These are phyloP conservation scores for Cyrtodaria siliqua DNA, from an alignment of 2,888 invertebrate genomes.

Conservation along the genomic window DNA sequence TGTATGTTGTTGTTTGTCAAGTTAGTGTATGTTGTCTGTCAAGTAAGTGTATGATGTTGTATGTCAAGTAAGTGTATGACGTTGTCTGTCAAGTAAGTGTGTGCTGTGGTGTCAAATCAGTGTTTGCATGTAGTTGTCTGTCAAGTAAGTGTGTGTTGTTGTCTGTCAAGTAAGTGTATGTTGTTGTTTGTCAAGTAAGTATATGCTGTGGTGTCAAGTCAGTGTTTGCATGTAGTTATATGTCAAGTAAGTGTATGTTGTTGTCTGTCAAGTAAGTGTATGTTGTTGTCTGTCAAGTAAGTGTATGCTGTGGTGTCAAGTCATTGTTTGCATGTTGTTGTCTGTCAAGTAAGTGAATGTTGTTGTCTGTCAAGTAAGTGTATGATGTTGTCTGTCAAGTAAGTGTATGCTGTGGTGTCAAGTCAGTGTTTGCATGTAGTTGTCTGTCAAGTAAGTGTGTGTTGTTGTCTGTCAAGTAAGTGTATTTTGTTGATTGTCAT, in stretches of 20 bases:
- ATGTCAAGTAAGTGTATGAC: too few relatives aligned
- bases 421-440: background rate
- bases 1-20: conserved; percentile 87
- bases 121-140: background rate
- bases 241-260: background rate
- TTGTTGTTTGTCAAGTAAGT: conserved; percentile 3
- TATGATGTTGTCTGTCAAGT: too few relatives aligned
- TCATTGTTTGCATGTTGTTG: background rate
- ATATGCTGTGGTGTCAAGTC: too few relatives aligned
- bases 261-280: background rate
- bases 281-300: background rate
- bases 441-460: background rate
- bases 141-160: background rate
- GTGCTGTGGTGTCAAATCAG: conserved; percentile 82
- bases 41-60: too few relatives aligned
- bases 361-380: background rate
- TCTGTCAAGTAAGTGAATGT: conserved; percentile 1
- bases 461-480: background rate
- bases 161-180: background rate
- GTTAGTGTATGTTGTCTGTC: too few relatives aligned
- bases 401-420: too few relatives aligned
- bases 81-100: conserved; percentile 84
- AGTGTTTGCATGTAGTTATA: too few relatives aligned
- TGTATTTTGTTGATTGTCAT: too few relatives aligned
- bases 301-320: background rate